Evolutionary conservation across 2,888 invertebrate genomes (phyloP), one percentile per base, ranked within the genome.

Genomic region (Rapana venosa): DNA sequence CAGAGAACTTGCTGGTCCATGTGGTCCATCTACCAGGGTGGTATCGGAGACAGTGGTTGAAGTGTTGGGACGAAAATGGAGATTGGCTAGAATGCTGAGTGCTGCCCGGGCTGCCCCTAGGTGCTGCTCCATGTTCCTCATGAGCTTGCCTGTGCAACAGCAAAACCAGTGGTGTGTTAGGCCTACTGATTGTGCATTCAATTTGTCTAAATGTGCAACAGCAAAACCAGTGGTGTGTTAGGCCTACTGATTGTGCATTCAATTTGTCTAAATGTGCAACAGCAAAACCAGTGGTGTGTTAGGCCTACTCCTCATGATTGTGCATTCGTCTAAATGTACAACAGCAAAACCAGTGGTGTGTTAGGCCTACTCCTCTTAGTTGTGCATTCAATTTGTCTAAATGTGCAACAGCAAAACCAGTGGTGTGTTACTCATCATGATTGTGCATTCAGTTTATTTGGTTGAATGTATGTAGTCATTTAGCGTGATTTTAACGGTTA

Each of bases 51-150:
- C 85, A 22, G 85, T 61, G 2, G 22, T n/a, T 17, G 47, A 89
- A 13, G 70, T 89, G 32, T 70, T 89, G 74, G 89, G 89, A 1
- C 89, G 84, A 36, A 89, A 89, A 26, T 70, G 61, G 22, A 89
- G 84, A 30, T 66, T 70, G 22, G 85, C 84, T 26, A 89, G 70
- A 30, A 89, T 20, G 13, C 30, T 30, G 13, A 88, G 88, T 2
- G 79, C 66, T n/a, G 66, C 83, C 6, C 66, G 22, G 22, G 81
- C 83, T 11, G n/a, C 58, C 20, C 66, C 83, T 8, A 88, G 61
- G 15, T 66, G 88, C 35, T 83, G 35, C 66, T 88, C 66, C 4
- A 47, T 79, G 22, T 35, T 74, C 15, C 5, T 77, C 77, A n/a
- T 35, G 56, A 47, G 79, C 32, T 77, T 58, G 4, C 77, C 88